These are phyloP conservation scores for Brachionus plicatilis DNA, from an alignment of 1,140 invertebrate species.

Conservation along the genomic window DNA sequence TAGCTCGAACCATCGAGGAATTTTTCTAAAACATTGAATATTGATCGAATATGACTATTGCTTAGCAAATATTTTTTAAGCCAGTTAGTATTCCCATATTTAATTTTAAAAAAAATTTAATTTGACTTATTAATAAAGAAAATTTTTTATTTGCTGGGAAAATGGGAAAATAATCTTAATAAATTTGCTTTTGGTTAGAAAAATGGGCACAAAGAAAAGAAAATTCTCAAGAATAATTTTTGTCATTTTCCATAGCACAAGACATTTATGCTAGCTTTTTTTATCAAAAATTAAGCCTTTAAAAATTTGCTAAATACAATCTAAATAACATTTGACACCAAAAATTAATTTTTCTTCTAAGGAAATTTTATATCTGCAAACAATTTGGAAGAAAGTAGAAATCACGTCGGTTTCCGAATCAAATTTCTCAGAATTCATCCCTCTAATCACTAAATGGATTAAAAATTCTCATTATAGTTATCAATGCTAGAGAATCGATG, in stretches of 20 bases:
- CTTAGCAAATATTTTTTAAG: neutral
- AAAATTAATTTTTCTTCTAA: neutral
- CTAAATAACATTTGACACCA: neutral
- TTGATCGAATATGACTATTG: neutral
- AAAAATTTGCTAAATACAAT: neutral
- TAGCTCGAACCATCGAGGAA: neutral
- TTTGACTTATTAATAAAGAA: neutral
- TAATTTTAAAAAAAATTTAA: neutral
- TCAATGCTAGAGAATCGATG: neutral
- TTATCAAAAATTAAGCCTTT: neutral
- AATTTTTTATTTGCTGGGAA: neutral
- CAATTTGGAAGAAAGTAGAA: neutral
- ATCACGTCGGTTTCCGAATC: neutral
- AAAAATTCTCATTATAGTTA: neutral
- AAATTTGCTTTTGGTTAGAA: neutral
- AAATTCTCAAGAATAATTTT: neutral
- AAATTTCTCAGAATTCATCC: neutral
- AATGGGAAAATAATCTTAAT: neutral
- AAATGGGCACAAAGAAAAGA: neutral
- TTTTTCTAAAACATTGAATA: neutral
- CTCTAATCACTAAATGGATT: neutral
- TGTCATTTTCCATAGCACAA: neutral
- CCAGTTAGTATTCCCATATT: neutral
- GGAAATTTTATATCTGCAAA: neutral
- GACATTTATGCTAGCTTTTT: neutral